These are phyloP conservation scores for Drosophila nasuta DNA, from an alignment of 1,140 invertebrate genomes.

Conservation along the genomic window DNA sequence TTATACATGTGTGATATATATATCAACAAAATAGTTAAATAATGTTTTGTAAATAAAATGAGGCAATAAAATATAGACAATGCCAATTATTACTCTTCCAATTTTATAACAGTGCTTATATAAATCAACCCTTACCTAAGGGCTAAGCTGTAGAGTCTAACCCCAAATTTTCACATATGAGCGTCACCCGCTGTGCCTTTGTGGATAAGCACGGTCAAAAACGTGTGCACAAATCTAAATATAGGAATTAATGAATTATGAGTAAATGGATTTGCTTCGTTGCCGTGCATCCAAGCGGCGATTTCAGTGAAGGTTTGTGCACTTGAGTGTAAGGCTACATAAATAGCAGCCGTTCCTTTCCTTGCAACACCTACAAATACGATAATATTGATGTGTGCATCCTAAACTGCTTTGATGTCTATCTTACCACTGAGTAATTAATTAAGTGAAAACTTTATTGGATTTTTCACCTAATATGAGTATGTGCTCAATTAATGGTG, in stretches of 20 bases:
- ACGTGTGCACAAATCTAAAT: conserved; percentile 67
- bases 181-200: conserved; percentile 15
- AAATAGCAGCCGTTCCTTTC: conserved; percentile 60
- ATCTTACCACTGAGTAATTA: conserved; percentile 70
- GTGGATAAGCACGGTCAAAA: conserved; percentile 25
- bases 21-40: no score
- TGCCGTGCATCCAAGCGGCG: conserved; percentile 63
- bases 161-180: conserved; percentile 42
- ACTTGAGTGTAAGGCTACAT: conserved; percentile 71
- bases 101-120: background rate
- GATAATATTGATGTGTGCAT: conserved; percentile 47
- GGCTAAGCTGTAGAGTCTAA: background rate
- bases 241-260: conserved; percentile 81
- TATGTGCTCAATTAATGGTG: conserved; percentile 28
- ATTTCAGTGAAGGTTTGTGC: conserved; percentile 44
- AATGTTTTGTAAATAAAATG: no score
- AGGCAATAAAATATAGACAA: no score
- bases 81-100: no score
- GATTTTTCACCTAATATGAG: conserved; percentile 23
- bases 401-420: conserved; percentile 72
- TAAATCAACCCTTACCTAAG: background rate
- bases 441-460: conserved; percentile 70
- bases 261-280: conserved; percentile 75
- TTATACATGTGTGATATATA: no score
- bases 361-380: conserved; percentile 9